Conservation (phyloP, 2,888 invertebrate genomes). For the Caenorhabditis afra region DNA sequence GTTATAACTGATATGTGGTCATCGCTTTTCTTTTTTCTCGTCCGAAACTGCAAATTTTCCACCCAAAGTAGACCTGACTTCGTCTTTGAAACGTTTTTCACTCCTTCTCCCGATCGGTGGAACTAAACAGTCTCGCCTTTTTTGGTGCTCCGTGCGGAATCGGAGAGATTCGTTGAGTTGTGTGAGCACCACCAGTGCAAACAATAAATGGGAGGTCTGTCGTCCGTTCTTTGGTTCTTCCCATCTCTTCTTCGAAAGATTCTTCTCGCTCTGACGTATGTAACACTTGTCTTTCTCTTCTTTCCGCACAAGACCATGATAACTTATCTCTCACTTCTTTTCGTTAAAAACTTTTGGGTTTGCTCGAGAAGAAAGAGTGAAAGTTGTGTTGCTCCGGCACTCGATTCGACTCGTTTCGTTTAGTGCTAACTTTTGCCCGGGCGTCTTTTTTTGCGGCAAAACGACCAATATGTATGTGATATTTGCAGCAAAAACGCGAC, state of each 20-base stretch:
- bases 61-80: neutral
- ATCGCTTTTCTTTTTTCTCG: neutral
- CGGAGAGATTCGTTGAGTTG: neutral
- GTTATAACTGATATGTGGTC: neutral
- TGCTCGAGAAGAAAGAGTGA: too few species aligned
- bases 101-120: neutral
- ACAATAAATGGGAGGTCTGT: conserved; percentile 17
- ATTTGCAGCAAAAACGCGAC: conserved; percentile 18
- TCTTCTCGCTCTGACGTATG: neutral
- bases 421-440: neutral
- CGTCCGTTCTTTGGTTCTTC: neutral
- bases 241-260: conserved; percentile 7
- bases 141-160: neutral
- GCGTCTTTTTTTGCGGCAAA: neutral
- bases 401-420: neutral
- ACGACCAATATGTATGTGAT: conserved; percentile 14
- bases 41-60: neutral
- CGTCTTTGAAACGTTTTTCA: neutral
- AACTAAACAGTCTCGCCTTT: conserved; percentile 1
- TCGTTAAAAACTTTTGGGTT: neutral
- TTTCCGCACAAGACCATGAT: neutral
- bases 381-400: too few species aligned
- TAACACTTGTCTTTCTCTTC: too few species aligned
- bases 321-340: neutral
- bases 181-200: conserved; percentile 10